Conservation (phyloP, 2,113 vertebrate genomes). For the Sander vitreus region DNA sequence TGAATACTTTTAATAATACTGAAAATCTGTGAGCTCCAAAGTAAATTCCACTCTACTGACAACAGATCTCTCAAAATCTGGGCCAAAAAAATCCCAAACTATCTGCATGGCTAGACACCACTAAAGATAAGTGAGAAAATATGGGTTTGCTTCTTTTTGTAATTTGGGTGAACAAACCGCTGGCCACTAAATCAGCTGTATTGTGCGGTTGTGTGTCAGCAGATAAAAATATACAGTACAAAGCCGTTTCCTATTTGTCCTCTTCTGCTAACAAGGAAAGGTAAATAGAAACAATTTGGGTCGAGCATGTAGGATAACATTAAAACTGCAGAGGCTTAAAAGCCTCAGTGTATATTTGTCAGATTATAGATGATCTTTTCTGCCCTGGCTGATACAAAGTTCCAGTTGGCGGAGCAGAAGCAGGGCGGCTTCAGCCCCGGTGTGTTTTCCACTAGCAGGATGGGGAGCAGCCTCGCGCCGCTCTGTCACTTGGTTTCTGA, state of each 20-base stretch:
- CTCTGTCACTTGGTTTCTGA: conserved; percentile 76
- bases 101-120: conserved; percentile 1
- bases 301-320: conserved; percentile 19
- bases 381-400: conserved; percentile 65
- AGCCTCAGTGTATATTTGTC: conserved; percentile 59
- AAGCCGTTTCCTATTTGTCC: conserved; percentile 12
- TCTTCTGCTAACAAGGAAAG: conserved; percentile 47
- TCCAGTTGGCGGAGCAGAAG: conserved; percentile 74
- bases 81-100: neutral
- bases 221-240: conserved; percentile 5
- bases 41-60: neutral
- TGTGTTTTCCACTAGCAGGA: conserved; percentile 49
- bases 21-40: neutral
- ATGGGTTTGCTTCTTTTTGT: neutral
- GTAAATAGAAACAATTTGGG: conserved; percentile 47
- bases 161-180: neutral
- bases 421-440: conserved; percentile 38
- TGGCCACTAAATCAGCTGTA: conserved; percentile 5
- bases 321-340: conserved; percentile 52
- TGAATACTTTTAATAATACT: neutral
- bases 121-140: neutral
- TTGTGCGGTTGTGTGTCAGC: conserved; percentile 20
- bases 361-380: conserved; percentile 71
- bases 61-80: neutral
- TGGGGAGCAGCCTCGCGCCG: conserved; percentile 32